Evolutionary conservation across 2,888 invertebrate genomes (phyloP).

Genomic region (Cancer borealis): DNA sequence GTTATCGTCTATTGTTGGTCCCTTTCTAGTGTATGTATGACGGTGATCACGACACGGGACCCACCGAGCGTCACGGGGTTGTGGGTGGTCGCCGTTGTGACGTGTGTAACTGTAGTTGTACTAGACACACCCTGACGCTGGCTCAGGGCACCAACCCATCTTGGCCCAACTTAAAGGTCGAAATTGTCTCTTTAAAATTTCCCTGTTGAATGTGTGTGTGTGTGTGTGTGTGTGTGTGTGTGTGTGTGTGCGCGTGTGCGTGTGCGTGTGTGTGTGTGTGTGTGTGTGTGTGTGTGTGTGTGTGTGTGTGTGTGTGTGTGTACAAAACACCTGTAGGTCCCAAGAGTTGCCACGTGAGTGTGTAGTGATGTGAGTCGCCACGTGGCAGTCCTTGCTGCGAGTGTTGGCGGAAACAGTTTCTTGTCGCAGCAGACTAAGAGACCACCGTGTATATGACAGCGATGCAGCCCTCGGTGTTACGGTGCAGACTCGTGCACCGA

Average conservation of each 20-base stretch:
- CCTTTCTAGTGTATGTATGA: not conserved
- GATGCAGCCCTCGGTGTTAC: not conserved
- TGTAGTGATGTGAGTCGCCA: not conserved
- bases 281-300: conserved; percentile 25
- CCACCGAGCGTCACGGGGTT: not conserved
- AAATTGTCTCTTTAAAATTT: not conserved
- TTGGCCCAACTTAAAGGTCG: not conserved
- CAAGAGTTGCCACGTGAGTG: not conserved
- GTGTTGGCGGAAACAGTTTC: conserved; percentile 27
- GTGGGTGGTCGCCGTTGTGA: not conserved
- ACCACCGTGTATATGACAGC: conserved; percentile 5
- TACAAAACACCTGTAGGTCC: not conserved
- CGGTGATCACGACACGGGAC: conserved; percentile 22
- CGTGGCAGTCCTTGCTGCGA: not conserved
- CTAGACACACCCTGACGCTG: not conserved
- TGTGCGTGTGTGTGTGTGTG: conserved; percentile 6
- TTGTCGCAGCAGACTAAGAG: not conserved
- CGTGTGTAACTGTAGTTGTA: not conserved
- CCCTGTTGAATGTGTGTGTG: not conserved
- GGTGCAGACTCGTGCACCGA: not conserved
- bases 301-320: not conserved
- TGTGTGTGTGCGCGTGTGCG: not conserved
- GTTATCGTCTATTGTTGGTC: conserved; percentile 27
- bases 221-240: conserved; percentile 8
- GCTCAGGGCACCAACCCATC: not conserved